Evolutionary conservation across 2,797 vertebrate genomes (phyloP).

Genomic region (Echeneis naucrates): DNA sequence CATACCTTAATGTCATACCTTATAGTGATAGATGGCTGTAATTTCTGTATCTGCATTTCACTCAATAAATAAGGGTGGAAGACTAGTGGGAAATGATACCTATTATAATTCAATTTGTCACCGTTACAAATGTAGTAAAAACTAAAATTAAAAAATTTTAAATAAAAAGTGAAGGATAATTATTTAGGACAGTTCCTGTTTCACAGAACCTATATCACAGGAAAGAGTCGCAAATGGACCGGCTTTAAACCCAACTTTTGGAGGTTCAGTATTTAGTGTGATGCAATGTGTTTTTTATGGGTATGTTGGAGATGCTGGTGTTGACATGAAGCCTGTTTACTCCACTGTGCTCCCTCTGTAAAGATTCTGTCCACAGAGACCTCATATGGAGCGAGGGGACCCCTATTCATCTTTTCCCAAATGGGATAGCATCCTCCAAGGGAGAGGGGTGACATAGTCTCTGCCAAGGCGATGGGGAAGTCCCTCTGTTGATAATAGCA

Average conservation of each 20-base stretch:
- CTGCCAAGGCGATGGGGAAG: conserved; percentile 84
- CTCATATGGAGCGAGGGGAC: conserved; percentile 81
- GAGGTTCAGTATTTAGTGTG: conserved; percentile 19
- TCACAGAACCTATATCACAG: background rate
- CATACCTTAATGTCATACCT: conserved; percentile 11
- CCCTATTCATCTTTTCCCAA: conserved; percentile 84
- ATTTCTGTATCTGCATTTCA: conserved; percentile 13
- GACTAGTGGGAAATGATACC: conserved; percentile 2
- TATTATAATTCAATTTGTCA: background rate
- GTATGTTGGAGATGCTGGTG: conserved; percentile 69
- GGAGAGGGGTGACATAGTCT: conserved; percentile 80
- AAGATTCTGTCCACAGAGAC: conserved; percentile 77
- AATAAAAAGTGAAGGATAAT: background rate
- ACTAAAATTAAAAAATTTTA: background rate
- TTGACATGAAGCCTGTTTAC: conserved; percentile 82
- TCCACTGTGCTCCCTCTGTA: conserved; percentile 74
- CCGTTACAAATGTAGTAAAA: background rate
- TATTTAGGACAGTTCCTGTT: background rate
- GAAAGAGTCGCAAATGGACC: background rate
- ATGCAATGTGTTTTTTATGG: conserved; percentile 32
- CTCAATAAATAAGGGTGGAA: background rate
- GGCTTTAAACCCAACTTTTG: conserved; percentile 18
- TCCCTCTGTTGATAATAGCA: conserved; percentile 89
- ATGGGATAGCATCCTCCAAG: conserved; percentile 83
- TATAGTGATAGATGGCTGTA: conserved; percentile 24